A percentile compares a stretch with the other conserved stretches of the same genome.
These are phyloP conservation scores for Clarias platycephalus DNA, from an alignment of 2,797 vertebrate genomes.

Conservation along the genomic window DNA sequence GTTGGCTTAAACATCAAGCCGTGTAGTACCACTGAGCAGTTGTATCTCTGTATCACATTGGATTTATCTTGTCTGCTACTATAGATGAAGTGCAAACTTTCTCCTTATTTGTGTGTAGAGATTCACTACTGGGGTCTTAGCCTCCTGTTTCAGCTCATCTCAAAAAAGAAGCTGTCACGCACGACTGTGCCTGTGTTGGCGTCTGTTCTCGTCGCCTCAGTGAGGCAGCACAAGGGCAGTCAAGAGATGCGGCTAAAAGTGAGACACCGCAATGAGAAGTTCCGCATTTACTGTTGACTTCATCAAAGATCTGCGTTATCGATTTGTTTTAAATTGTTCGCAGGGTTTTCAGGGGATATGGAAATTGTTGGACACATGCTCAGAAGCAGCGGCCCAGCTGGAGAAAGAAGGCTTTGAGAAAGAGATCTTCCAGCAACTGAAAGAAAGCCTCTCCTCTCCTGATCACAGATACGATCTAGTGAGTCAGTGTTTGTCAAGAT, in stretches of 20 bases:
- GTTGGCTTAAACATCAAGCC: background rate
- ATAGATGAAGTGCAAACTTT: background rate
- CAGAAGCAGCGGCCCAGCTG: slow-evolving; percentile 80
- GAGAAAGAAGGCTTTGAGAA: slow-evolving; percentile 83
- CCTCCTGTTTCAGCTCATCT: slow-evolving; percentile 81
- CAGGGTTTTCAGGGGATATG: slow-evolving; percentile 83
- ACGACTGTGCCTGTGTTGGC: slow-evolving; percentile 83
- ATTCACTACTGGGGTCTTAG: slow-evolving; percentile 88
- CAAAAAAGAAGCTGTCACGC: slow-evolving; percentile 83
- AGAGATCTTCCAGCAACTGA: slow-evolving; percentile 86
- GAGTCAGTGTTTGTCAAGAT: slow-evolving; percentile 6
- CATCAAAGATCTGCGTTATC: background rate
- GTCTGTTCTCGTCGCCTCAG: slow-evolving; percentile 79
- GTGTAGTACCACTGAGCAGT: background rate
- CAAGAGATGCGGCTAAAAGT: slow-evolving; percentile 84
- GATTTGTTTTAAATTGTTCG: background rate
- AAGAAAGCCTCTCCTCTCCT: slow-evolving; percentile 63
- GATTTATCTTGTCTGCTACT: background rate
- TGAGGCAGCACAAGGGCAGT: slow-evolving; percentile 79
- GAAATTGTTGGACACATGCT: slow-evolving; percentile 82
- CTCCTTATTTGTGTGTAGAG: slow-evolving; percentile 68
- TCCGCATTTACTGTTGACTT: background rate
- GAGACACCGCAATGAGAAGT: slow-evolving; percentile 29
- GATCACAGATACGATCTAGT: slow-evolving; percentile 70
- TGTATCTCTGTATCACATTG: background rate